phyloP scores from a whole-genome alignment of 2,888 invertebrate genomes.

The Chrysopilus asiliformis region DNA sequence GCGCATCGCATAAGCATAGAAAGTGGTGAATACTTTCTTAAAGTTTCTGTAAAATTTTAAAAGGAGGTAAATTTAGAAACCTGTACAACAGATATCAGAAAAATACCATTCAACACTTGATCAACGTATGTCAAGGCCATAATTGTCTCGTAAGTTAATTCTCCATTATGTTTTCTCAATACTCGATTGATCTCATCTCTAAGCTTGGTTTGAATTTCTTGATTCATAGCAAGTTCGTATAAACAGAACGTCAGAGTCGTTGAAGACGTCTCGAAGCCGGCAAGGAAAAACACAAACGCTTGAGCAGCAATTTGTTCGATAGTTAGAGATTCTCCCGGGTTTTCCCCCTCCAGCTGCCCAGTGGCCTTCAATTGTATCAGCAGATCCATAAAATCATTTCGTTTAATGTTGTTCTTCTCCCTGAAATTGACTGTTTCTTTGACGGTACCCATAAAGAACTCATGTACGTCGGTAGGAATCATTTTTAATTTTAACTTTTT shows the following conservation, averaged over 20 bases:
- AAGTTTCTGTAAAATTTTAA: conserved; percentile 33
- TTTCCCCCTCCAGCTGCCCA: conserved; percentile 2
- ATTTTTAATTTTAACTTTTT: conserved; percentile 1
- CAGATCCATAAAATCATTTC: conserved; percentile 14
- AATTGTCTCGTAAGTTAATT: conserved; percentile 37
- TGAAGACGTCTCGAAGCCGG: conserved; percentile 43
- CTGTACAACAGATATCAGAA: no score
- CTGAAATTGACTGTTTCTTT: conserved; percentile 9
- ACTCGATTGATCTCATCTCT: conserved; percentile 34
- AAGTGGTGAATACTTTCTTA: conserved; percentile 37
- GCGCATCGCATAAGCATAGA: conserved; percentile 27
- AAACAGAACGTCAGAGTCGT: conserved; percentile 38
- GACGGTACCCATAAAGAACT: conserved; percentile 11
- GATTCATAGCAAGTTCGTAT: conserved; percentile 39
- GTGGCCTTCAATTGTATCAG: conserved; percentile 7
- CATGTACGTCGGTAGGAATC: conserved; percentile 1
- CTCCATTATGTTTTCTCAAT: conserved; percentile 22
- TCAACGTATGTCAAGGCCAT: conserved; percentile 39
- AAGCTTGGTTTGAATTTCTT: conserved; percentile 35
- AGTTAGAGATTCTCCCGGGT: conserved; percentile 21
- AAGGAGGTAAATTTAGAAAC: neutral
- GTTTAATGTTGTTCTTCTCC: conserved; percentile 7
- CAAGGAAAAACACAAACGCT: conserved; percentile 41
- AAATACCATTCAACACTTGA: conserved; percentile 38
- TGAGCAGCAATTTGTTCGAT: conserved; percentile 40